Base-by-base conservation (phyloP, 2,888 invertebrate species). In the Rhimphoctona megacephalus region DNA sequence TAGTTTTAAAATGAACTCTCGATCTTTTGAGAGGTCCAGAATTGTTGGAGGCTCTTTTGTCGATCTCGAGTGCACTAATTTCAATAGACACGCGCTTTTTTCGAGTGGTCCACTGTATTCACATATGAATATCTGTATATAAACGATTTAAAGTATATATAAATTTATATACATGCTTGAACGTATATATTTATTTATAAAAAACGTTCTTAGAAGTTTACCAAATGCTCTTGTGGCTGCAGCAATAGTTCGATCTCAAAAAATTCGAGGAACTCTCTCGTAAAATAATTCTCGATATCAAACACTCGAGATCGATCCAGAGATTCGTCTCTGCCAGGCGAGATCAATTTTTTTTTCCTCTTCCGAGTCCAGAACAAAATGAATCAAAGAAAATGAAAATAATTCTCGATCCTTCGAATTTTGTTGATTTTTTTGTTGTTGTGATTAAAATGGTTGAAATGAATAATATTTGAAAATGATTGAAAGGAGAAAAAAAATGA, bases 271-370 rank as follows among this genome's bases (percentile, higher is more conserved):
- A 36, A 43, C 14, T 39, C 25, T 25, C 39, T 74, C n/a, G 36
- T 36, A 57, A 14, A 43, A 36, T 39, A n/a, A n/a, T 39, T 66
- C 30, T 83, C 66, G n/a, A 33, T 49, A 74, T 72, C 70, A 43
- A 57, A 64, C 85, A 80, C 85, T 86, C 76, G 70, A 83, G 74
- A 76, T 36, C 46, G 83, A 83, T 86, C 61, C 64, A 66, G 73
- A 81, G 73, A 81, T 77, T 69, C 19, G 57, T 66, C 4, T 69
- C 22, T 43, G 22, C 22, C 25, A 46, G 69, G 11, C 36, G 3
- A 39, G 36, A 67, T 39, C n/a, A 17, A 22, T 54, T 57, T 57
- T 30, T 61, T 14, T 17, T 30, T 39, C 8, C 33, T 17, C 9
- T 33, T n/a, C 39, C 39, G n/a, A 67, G 22, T 30, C 46, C 46